Evolutionary conservation across 2,113 vertebrate genomes (phyloP).

Genomic region (Anhinga rufa): DNA sequence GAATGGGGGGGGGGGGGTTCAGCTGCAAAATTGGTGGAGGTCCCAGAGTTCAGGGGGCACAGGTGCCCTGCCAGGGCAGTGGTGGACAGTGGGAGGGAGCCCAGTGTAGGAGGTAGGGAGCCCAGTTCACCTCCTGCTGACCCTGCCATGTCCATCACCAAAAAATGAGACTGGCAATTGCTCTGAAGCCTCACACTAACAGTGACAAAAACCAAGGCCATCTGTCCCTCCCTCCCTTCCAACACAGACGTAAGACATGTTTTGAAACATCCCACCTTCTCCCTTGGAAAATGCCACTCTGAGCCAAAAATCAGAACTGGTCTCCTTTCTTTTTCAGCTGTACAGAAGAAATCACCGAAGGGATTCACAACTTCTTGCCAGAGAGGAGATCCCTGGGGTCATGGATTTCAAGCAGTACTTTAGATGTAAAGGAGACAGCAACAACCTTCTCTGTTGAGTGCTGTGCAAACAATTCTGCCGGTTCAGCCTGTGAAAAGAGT

Average conservation of each 20-base stretch:
- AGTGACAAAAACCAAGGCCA: not conserved
- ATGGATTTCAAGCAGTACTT: constrained; percentile 69
- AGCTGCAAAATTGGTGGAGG: not conserved
- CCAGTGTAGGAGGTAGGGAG: not conserved
- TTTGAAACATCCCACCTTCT: not conserved
- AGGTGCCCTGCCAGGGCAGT: not conserved
- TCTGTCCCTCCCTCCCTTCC: not conserved
- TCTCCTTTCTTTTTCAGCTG: constrained; percentile 65
- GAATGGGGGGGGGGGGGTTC: rapidly evolving
- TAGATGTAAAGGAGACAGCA: constrained; percentile 11
- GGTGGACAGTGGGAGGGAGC: not conserved
- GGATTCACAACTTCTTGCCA: constrained; percentile 49
- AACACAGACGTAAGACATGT: not conserved
- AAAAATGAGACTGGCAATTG: not conserved
- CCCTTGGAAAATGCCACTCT: not conserved
- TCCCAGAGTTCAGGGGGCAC: not conserved
- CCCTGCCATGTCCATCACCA: not conserved
- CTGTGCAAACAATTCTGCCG: constrained; percentile 75
- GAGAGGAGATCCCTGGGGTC: constrained; percentile 64
- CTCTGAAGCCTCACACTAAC: not conserved
- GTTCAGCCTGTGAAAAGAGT: constrained; percentile 68
- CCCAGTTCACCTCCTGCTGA: not conserved
- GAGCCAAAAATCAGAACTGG: not conserved
- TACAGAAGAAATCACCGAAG: constrained; percentile 69
- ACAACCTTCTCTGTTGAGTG: constrained; percentile 61